A percentile compares a stretch with the other conserved stretches of the same genome.
These are phyloP conservation scores for Rhinopomastus cyanomelas DNA, from an alignment of 2,113 vertebrate genomes.

Conservation along the genomic window DNA sequence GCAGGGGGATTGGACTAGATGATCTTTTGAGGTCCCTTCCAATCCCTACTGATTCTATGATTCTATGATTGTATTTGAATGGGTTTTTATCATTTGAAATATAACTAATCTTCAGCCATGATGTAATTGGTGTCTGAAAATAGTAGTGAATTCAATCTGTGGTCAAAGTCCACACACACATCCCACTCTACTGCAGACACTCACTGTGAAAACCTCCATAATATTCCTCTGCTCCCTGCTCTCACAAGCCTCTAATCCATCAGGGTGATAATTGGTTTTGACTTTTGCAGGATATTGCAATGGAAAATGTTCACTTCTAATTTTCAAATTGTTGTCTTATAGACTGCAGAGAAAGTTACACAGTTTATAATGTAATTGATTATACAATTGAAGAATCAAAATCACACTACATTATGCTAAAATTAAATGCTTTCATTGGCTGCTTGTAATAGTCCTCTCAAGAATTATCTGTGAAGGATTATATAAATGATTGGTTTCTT, in stretches of 20 bases:
- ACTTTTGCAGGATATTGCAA: not conserved
- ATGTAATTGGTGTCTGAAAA: not conserved
- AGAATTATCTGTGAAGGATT: slow-evolving; percentile 22
- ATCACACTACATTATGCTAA: not conserved
- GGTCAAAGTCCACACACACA: not conserved
- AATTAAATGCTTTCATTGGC: slow-evolving; percentile 51
- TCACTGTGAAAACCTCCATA: accelerated
- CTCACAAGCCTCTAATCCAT: not conserved
- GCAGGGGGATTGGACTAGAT: too few relatives aligned
- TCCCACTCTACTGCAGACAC: not conserved
- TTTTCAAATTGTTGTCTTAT: not conserved
- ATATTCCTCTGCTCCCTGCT: not conserved
- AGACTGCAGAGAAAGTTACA: not conserved
- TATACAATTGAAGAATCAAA: slow-evolving; percentile 25
- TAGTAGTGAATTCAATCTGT: not conserved
- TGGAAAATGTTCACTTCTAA: not conserved
- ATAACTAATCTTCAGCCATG: accelerated
- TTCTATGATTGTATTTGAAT: too few relatives aligned
- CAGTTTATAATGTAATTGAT: not conserved
- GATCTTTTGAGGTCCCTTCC: too few relatives aligned
- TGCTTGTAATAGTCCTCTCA: not conserved
- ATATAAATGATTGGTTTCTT: slow-evolving; percentile 12
- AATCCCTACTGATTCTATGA: too few relatives aligned
- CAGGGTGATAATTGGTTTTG: not conserved
- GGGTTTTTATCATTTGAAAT: not conserved